Evolutionary conservation across 2,113 vertebrate genomes (phyloP), one percentile per base, ranked within the genome.

Genomic region (Polypterus senegalus): DNA sequence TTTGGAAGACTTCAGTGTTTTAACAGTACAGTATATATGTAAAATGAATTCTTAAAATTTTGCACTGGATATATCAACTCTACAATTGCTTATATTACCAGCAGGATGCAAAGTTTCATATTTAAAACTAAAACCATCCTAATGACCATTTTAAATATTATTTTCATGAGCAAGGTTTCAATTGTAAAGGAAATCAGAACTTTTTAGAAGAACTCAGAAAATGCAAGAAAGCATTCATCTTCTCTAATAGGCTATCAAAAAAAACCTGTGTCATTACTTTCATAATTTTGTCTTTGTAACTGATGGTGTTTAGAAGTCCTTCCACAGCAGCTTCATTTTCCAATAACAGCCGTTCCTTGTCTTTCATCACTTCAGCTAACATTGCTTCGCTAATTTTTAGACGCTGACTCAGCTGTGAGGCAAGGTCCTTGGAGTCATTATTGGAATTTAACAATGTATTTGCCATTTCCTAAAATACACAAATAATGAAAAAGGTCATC

Each of bases 251-350:
- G 44, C 61, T 52, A 10, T 3, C 27, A 27, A 57, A 9, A 46
- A 45, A 9, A 11, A 11, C 6, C 5, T 9, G 9, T 57, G 27
- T 45, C 45, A 51, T 57, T 58, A 87, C 86, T 78, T 83, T 86
- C 7, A 86, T 71, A 4, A 89, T 80, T 63, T 84, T 80, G 60
- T 89, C 86, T 55, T 89, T 89, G 79, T 80, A 84, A 68, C 67
- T 75, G 62, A 89, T 80, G 48, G 81, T 81, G 47, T 80, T 76
- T 60, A 87, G 49, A 58, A 89, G 76, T 7, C 76, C 81, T 54
- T 84, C 80, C 56, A 87, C 81, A 9, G 82, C 83, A 3, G 63
- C 82, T 65, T 86, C 78, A 51, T 89, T 86, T 67, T 89, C 85
- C 44, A 72, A 66, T 49, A 85, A 73, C 55, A 87, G 74, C 52